Conservation (phyloP, 2,113 vertebrate genomes). For the Ardeotis arabs region DNA sequence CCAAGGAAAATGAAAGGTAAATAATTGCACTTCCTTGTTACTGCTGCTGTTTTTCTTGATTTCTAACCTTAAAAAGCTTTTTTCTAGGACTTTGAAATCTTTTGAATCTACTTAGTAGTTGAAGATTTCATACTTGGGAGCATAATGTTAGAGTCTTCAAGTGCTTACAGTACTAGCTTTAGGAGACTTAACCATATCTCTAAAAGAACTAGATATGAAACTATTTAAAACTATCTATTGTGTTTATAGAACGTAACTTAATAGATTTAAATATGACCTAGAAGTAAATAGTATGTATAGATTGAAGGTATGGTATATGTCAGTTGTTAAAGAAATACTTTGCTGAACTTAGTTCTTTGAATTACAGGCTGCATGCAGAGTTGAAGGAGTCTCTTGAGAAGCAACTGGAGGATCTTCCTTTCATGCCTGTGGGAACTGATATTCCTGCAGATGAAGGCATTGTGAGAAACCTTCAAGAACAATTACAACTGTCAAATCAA, state of each 20-base stretch:
- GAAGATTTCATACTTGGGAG: neutral
- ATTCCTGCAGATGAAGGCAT: conserved; percentile 72
- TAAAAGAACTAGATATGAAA: neutral
- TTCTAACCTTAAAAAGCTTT: neutral
- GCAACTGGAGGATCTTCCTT: conserved; percentile 82
- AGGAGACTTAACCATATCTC: neutral
- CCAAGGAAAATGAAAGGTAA: conserved; percentile 94
- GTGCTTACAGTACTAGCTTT: neutral
- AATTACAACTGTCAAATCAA: conserved; percentile 82
- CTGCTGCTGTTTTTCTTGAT: neutral
- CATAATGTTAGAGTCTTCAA: neutral
- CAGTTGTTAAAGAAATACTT: neutral
- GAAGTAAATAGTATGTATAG: neutral
- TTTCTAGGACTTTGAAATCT: neutral
- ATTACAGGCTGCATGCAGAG: conserved; percentile 84
- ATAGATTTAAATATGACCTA: neutral
- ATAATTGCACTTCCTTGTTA: neutral
- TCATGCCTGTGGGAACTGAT: conserved; percentile 55
- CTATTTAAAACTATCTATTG: neutral
- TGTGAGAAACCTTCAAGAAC: conserved; percentile 85
- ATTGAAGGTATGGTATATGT: neutral
- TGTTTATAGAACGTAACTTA: neutral
- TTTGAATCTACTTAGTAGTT: neutral
- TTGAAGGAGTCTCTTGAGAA: conserved; percentile 84
- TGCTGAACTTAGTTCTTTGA: neutral